Evolutionary conservation across 2,113 vertebrate species (phyloP).

Genomic region (Heterotis niloticus): DNA sequence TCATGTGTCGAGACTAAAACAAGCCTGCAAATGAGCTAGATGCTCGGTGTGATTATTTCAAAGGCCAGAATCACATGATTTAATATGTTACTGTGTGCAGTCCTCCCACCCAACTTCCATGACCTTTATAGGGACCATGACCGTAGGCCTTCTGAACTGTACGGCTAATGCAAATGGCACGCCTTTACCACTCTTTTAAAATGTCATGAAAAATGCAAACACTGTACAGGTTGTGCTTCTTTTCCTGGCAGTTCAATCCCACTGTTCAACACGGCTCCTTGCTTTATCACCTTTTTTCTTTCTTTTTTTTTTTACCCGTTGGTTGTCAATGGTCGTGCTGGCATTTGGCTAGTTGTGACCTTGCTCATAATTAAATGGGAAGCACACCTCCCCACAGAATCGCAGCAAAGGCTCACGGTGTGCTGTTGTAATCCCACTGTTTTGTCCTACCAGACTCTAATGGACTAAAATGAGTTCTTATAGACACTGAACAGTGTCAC

Average conservation of each 20-base stretch:
- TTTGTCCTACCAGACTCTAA: constrained; percentile 16
- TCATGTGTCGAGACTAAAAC: not conserved
- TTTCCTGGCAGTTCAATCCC: constrained; percentile 3
- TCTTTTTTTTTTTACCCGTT: not conserved
- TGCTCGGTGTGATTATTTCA: not conserved
- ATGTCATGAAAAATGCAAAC: constrained; percentile 11
- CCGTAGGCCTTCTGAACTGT: not conserved
- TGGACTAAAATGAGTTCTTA: constrained; percentile 25
- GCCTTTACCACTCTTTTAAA: not conserved
- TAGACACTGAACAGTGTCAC: constrained; percentile 12
- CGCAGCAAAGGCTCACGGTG: not conserved
- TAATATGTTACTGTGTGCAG: not conserved
- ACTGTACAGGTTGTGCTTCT: not conserved
- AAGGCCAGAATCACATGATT: not conserved
- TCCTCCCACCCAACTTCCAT: not conserved
- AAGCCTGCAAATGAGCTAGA: not conserved
- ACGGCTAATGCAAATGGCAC: not conserved
- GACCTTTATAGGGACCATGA: not conserved
- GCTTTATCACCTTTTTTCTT: too few species aligned
- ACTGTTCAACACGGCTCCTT: not conserved
- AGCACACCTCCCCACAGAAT: constrained; percentile 17
- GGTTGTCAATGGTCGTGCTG: not conserved
- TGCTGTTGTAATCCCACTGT: constrained; percentile 22
- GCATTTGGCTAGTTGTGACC: constrained; percentile 10
- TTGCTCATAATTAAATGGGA: constrained; percentile 22